Percentiles rank a stretch among this genome's conserved stretches.
phyloP scores from a whole-genome alignment of 2,797 vertebrate species.

The Rhabdomys pumilio region DNA sequence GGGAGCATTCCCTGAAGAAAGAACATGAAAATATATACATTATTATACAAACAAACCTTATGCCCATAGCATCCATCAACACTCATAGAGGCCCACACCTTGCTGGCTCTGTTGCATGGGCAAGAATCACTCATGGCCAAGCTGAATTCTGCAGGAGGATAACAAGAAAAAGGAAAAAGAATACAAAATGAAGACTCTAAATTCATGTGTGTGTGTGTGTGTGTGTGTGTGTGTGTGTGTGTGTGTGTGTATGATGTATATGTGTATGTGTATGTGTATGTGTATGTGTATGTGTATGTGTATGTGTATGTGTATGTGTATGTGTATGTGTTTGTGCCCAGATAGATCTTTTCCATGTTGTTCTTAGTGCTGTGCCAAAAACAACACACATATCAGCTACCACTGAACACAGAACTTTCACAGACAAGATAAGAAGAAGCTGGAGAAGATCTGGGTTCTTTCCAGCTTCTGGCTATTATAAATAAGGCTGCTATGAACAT shows the following conservation, averaged over 20 bases:
- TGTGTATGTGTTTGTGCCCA: not conserved
- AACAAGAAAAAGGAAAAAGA: not conserved
- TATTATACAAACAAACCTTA: too few species aligned
- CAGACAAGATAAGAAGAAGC: constrained; percentile 58
- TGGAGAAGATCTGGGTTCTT: not conserved
- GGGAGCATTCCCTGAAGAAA: too few species aligned
- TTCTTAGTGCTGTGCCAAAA: constrained; percentile 67
- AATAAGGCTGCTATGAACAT: too few species aligned
- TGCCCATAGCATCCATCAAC: too few species aligned
- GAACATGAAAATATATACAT: too few species aligned
- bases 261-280: not conserved
- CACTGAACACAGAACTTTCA: not conserved
- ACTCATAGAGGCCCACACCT: too few species aligned
- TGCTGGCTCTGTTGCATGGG: not conserved
- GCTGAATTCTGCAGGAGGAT: not conserved
- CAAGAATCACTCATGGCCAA: not conserved
- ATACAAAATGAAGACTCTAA: not conserved
- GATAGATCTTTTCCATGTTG: constrained; percentile 41
- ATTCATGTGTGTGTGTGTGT: not conserved
- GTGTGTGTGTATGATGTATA: too few species aligned
- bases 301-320: too few species aligned
- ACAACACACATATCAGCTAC: constrained; percentile 48
- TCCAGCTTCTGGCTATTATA: too few species aligned
- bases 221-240: too few species aligned
- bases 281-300: not conserved